A percentile compares a stretch with the other conserved stretches of the same genome.
These are phyloP conservation scores for Shargacucullia verbasci DNA, from an alignment of 2,888 invertebrate genomes.

Conservation along the genomic window DNA sequence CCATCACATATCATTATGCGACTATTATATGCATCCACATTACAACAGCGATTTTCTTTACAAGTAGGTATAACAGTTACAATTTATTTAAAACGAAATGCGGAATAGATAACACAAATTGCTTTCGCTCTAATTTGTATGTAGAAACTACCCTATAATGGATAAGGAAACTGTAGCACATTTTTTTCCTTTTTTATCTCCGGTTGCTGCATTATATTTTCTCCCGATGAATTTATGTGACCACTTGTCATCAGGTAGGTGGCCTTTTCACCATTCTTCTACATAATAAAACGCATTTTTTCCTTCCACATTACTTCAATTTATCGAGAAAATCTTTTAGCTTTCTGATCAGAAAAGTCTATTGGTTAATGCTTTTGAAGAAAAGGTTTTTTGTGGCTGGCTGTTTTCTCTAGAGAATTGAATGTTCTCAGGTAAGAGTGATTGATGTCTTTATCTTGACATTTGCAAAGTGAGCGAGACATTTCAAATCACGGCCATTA, in stretches of 20 bases:
- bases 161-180: slow-evolving; percentile 6
- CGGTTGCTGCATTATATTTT: slow-evolving; percentile 35
- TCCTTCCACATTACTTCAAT: slow-evolving; percentile 52
- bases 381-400: slow-evolving; percentile 64
- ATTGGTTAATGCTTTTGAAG: slow-evolving; percentile 61
- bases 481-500: slow-evolving; percentile 69
- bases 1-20: too few relatives aligned
- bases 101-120: too few relatives aligned
- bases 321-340: slow-evolving; percentile 53
- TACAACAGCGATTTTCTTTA: too few relatives aligned
- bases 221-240: slow-evolving; percentile 47
- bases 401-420: slow-evolving; percentile 70
- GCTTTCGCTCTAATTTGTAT: too few relatives aligned
- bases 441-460: slow-evolving; percentile 77
- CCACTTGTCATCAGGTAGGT: slow-evolving; percentile 45
- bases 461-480: slow-evolving; percentile 70
- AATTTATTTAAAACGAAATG: too few relatives aligned
- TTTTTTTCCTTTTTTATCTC: slow-evolving; percentile 19
- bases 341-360: slow-evolving; percentile 57
- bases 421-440: slow-evolving; percentile 76
- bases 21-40: too few relatives aligned
- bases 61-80: too few relatives aligned
- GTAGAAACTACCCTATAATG: slow-evolving; percentile 7
- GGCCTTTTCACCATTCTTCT: slow-evolving; percentile 45
- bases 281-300: slow-evolving; percentile 48